These are phyloP conservation scores for Drosophila serrata DNA, from an alignment of 1,140 invertebrate genomes.

Conservation along the genomic window DNA sequence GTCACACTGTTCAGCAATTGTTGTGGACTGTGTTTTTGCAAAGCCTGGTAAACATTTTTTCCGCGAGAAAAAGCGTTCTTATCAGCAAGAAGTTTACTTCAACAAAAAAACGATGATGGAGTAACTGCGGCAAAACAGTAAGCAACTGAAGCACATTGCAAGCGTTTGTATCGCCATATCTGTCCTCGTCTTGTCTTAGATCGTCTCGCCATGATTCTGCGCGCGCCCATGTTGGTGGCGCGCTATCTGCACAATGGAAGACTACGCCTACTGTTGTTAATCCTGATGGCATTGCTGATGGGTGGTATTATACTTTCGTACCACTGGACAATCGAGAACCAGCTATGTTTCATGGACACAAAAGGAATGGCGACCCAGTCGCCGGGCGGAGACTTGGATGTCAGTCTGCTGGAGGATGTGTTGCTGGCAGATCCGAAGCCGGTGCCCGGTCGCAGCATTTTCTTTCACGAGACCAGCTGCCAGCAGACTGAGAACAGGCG, in stretches of 20 bases:
- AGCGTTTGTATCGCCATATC: neutral
- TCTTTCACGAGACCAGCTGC: constrained; percentile 88
- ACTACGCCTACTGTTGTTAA: constrained; percentile 59
- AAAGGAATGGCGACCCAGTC: neutral
- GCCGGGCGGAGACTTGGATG: constrained; percentile 4
- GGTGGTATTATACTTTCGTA: constrained; percentile 22
- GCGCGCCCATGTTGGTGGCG: constrained; percentile 45
- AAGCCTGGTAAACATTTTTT: neutral
- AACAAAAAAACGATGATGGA: neutral
- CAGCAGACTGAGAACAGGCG: constrained; percentile 6
- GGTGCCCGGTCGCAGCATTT: constrained; percentile 86
- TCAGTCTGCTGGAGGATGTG: constrained; percentile 57
- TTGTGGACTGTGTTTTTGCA: constrained; percentile 7
- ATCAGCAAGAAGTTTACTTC: neutral
- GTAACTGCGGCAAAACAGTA: neutral
- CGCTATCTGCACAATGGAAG: constrained; percentile 67
- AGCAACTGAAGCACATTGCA: neutral
- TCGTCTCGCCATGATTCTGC: constrained; percentile 64
- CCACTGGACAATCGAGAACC: constrained; percentile 31
- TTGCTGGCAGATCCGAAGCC: constrained; percentile 58
- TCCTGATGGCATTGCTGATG: constrained; percentile 40
- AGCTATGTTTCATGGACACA: constrained; percentile 42
- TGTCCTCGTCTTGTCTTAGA: neutral
- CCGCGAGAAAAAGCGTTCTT: neutral
- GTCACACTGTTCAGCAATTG: neutral